These are phyloP conservation scores for Tympanuchus pallidicinctus DNA, from an alignment of 2,113 vertebrate genomes.

Conservation along the genomic window DNA sequence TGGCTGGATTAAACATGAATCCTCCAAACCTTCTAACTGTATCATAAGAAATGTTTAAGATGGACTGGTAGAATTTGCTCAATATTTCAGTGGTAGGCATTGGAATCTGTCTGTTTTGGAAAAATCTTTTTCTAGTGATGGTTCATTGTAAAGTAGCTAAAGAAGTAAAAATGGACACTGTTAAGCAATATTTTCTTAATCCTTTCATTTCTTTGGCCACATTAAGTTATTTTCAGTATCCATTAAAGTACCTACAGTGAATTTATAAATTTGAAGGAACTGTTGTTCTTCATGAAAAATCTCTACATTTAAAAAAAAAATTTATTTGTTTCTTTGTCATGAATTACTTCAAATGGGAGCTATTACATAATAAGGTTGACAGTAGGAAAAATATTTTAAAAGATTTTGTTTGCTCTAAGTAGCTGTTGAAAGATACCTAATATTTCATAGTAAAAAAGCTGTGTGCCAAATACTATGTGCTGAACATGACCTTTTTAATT, in stretches of 20 bases:
- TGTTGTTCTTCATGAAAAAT: background rate
- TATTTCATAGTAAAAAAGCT: background rate
- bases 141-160: background rate
- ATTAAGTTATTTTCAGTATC: background rate
- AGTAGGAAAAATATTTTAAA: background rate
- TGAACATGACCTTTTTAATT: background rate
- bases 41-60: background rate
- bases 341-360: background rate
- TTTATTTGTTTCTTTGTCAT: background rate
- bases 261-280: background rate
- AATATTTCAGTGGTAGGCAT: background rate
- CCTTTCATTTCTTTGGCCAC: background rate
- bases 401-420: background rate
- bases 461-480: background rate
- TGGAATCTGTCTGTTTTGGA: background rate
- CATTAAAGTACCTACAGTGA: background rate
- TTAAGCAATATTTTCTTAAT: background rate
- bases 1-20: background rate
- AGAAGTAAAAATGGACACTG: background rate
- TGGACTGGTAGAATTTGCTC: background rate
- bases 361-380: background rate
- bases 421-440: background rate
- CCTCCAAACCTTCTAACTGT: background rate
- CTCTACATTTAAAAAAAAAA: background rate
- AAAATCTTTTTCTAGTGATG: background rate